Evolutionary conservation across 2,888 invertebrate genomes (phyloP), one percentile per base, ranked within the genome.

Genomic region (Drosophila rubida): DNA sequence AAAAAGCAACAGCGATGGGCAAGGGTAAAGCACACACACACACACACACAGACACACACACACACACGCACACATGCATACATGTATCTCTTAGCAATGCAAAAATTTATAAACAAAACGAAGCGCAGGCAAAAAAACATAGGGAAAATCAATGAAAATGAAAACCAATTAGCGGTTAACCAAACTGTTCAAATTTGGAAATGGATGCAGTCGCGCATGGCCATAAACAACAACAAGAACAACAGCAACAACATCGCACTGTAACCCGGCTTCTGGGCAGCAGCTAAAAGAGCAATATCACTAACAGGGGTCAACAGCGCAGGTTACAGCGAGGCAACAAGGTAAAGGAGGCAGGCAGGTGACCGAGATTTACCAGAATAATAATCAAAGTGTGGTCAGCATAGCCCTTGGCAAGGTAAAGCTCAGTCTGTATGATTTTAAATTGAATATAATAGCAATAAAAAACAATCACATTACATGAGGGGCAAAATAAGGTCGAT

Each of bases 111-210:
- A 53, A 60, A 30, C 57, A 78, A 69, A 72, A 70, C 27, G 19
- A 25, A 32, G 32, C 11, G 1, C 11, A n/a, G 30, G 42, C 25
- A 49, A 35, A 49, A 68, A 66, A 71, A 70, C 63, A 65, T 45
- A 68, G 67, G 65, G 67, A 80, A 83, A 84, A 84, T 84, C 84
- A 84, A 84, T 84, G 84, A 86, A 84, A 86, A 84, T 86, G 84
- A 83, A 84, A 84, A 86, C 78, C 84, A 84, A 84, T 84, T 84
- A 84, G 84, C 73, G 84, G 84, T 84, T 84, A 84, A 84, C 84
- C 84, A 79, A 83, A 86, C 83, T 83, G 86, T 84, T 86, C 86
- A 84, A 84, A 84, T 84, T 84, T 84, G 78, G 81, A 84, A 86
- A 84, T 86, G 86, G 79, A 84, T 86, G 86, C 86, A 86, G 63